A percentile compares a stretch with the other conserved stretches of the same genome.
phyloP scores from a whole-genome alignment of 2,888 invertebrate species.

The Panopea generosa region DNA sequence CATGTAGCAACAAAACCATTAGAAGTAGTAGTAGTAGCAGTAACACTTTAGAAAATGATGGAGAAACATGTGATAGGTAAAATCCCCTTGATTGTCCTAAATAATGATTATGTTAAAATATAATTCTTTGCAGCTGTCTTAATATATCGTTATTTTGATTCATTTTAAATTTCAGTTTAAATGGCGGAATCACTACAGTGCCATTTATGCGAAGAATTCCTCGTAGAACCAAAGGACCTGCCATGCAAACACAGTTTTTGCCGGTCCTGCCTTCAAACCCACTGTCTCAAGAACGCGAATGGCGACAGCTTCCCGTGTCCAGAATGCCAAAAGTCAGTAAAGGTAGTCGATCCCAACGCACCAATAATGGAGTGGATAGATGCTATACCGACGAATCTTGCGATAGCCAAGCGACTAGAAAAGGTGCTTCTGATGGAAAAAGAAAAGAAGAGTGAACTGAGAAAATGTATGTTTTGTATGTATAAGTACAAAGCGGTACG shows the following conservation, averaged over 20 bases:
- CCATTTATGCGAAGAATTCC: conserved; percentile 31
- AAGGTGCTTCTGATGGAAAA: conserved; percentile 17
- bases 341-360: conserved; percentile 21
- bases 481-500: conserved; percentile 25
- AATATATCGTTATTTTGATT: too few relatives aligned
- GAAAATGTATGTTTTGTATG: conserved; percentile 34
- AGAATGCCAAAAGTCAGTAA: conserved; percentile 13
- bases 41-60: too few relatives aligned
- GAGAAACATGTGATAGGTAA: too few relatives aligned
- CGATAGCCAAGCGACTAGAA: conserved; percentile 27
- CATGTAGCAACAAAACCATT: too few relatives aligned
- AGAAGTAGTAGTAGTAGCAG: too few relatives aligned
- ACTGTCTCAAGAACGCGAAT: conserved; percentile 33
- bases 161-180: too few relatives aligned
- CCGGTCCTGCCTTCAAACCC: conserved; percentile 35
- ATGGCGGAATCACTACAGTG: conserved; percentile 10
- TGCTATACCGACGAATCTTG: conserved; percentile 32
- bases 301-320: conserved; percentile 42
- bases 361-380: conserved; percentile 47
- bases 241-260: conserved; percentile 51
- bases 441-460: conserved; percentile 5
- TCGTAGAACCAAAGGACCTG: conserved; percentile 45
- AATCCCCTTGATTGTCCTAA: too few relatives aligned
- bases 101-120: too few relatives aligned
- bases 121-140: too few relatives aligned